phyloP scores from a whole-genome alignment of 2,888 invertebrate genomes.

The Tinea pellionella region DNA sequence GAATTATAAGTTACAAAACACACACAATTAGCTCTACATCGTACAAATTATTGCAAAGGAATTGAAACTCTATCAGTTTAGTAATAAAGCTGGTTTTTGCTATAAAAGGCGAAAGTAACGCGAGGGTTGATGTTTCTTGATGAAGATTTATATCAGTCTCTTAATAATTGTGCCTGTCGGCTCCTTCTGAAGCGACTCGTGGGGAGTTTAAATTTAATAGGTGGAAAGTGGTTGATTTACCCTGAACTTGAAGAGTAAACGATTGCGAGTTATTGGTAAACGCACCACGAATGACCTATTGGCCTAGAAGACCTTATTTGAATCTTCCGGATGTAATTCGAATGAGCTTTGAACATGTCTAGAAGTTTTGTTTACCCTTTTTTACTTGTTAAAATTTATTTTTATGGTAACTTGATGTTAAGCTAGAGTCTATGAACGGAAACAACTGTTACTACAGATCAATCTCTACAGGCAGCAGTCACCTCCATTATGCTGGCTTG shows the following conservation, averaged over 20 bases:
- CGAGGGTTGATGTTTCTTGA: background rate
- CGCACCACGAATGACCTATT: background rate
- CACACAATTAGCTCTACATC: background rate
- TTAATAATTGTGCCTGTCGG: constrained; percentile 12
- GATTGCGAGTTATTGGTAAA: background rate
- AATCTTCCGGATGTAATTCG: background rate
- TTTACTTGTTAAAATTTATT: too few species aligned
- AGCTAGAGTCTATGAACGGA: too few species aligned
- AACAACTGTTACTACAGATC: too few species aligned
- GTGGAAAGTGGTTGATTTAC: constrained; percentile 12
- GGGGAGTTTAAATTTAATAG: constrained; percentile 12
- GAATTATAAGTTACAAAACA: background rate
- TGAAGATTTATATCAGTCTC: constrained; percentile 11
- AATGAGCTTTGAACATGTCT: background rate
- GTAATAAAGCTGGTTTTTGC: background rate
- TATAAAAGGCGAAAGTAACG: background rate
- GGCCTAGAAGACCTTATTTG: constrained; percentile 5
- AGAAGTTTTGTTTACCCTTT: background rate
- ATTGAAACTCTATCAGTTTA: background rate
- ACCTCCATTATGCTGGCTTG: too few species aligned
- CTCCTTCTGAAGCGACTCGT: background rate
- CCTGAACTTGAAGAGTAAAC: background rate
- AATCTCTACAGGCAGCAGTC: too few species aligned
- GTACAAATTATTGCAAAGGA: background rate
- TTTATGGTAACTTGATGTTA: too few species aligned